Conservation (phyloP, 1,140 invertebrate species). For the Globodera ellingtonae region DNA sequence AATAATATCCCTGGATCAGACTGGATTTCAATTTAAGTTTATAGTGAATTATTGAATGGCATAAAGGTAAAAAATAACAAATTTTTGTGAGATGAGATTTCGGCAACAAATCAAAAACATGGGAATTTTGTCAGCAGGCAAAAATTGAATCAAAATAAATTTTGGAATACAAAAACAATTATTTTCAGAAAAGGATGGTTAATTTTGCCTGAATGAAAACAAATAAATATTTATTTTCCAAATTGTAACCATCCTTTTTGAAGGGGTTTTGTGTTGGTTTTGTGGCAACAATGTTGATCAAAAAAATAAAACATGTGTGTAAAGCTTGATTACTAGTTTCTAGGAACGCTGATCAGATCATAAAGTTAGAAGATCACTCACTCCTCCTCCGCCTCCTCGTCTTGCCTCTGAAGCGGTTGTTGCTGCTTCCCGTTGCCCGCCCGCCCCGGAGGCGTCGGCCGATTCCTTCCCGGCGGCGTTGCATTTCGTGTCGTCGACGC, state of each 20-base stretch:
- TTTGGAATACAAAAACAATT: neutral
- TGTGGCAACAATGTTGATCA: neutral
- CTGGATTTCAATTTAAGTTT: neutral
- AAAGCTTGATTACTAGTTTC: neutral
- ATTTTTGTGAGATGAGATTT: neutral
- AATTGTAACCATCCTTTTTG: neutral
- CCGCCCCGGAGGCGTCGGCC: neutral
- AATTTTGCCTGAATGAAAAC: neutral
- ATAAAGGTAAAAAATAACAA: neutral
- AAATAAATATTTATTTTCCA: neutral
- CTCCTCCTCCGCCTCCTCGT: neutral
- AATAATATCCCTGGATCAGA: constrained; percentile 5
- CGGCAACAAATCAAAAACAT: neutral
- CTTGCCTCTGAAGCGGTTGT: neutral
- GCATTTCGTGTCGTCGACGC: neutral
- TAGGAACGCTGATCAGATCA: neutral
- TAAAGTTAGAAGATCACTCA: neutral
- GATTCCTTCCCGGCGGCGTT: neutral
- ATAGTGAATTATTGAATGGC: neutral
- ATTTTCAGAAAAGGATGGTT: neutral
- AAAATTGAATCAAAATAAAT: constrained; percentile 1
- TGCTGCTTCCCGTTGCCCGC: neutral
- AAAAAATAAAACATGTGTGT: neutral
- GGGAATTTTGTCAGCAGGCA: neutral
- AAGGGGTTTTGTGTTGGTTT: too few relatives aligned